Conservation (phyloP, 2,113 vertebrate genomes). For the Hemibagrus wyckioides region DNA sequence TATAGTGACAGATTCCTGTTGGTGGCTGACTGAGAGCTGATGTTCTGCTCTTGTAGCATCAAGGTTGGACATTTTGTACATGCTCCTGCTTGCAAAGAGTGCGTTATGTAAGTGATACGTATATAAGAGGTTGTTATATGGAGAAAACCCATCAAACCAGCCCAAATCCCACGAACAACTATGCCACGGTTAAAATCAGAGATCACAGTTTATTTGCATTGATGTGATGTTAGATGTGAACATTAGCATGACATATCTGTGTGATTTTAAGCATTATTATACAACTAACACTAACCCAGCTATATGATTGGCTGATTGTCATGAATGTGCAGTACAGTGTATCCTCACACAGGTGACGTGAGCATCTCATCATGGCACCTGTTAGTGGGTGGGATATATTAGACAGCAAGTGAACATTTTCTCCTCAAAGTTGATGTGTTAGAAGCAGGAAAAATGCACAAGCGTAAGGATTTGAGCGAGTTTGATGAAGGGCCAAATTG, state of each 20-base stretch:
- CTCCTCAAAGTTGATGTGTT: too few species aligned
- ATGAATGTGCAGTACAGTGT: not conserved
- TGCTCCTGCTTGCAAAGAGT: not conserved
- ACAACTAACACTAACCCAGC: too few species aligned
- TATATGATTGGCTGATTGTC: not conserved
- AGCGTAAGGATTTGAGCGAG: too few species aligned
- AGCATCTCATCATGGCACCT: not conserved
- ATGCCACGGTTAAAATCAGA: too few species aligned
- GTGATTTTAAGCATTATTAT: not conserved
- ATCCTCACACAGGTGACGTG: not conserved
- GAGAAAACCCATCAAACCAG: too few species aligned
- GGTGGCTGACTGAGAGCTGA: not conserved
- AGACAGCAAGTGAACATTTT: too few species aligned
- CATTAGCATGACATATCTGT: not conserved
- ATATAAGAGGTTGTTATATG: too few species aligned
- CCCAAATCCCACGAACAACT: too few species aligned
- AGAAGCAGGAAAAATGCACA: too few species aligned
- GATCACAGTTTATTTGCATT: too few species aligned
- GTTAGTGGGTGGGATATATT: too few species aligned
- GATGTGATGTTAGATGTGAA: not conserved
- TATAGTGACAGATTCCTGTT: not conserved
- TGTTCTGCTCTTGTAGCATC: not conserved
- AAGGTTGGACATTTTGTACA: not conserved
- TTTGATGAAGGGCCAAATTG: too few species aligned
- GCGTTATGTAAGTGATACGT: not conserved